phyloP scores from a whole-genome alignment of 2,797 vertebrate species.

The Tiaroga cobitis region DNA sequence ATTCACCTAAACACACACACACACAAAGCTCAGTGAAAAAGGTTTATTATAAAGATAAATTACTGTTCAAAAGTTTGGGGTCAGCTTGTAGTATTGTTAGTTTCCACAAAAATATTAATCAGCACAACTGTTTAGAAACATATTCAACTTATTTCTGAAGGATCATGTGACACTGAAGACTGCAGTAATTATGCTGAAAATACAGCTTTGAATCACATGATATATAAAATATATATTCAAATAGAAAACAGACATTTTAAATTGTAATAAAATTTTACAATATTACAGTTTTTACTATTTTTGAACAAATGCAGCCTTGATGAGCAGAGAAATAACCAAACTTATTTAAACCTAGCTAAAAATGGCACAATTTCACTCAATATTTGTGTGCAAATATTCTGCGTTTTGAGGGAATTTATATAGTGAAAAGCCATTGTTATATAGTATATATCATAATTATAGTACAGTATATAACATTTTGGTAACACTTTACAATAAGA shows the following conservation, averaged over 20 bases:
- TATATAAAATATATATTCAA: background rate
- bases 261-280: background rate
- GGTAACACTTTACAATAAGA: too few relatives aligned
- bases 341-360: too few relatives aligned
- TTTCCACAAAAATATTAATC: background rate
- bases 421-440: too few relatives aligned
- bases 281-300: background rate
- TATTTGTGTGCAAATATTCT: too few relatives aligned
- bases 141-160: background rate
- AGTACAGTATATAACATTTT: too few relatives aligned
- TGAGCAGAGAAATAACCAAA: background rate
- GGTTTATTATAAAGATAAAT: background rate
- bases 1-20: slow-evolving; percentile 85
- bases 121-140: background rate
- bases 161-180: background rate
- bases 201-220: background rate
- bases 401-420: too few relatives aligned
- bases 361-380: too few relatives aligned
- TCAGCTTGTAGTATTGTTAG: background rate
- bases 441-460: too few relatives aligned
- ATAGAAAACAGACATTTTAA: background rate
- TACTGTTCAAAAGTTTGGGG: background rate
- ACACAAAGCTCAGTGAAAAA: background rate
- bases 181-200: too few relatives aligned
- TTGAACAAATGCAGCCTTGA: background rate